Conservation (phyloP, 2,888 invertebrate species). For the Drosophila melanosoma region DNA sequence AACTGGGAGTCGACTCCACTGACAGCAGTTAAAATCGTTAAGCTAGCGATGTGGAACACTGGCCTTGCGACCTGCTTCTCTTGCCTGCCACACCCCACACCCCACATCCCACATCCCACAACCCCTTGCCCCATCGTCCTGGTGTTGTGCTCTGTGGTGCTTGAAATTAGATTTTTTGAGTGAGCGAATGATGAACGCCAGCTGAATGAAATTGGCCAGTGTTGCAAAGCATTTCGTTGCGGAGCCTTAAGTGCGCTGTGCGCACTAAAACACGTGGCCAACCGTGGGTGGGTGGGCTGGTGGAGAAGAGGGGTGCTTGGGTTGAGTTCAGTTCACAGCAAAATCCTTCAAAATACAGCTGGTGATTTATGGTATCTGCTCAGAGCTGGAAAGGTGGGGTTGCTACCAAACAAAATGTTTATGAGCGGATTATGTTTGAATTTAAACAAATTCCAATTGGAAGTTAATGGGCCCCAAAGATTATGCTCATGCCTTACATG, state of each 20-base stretch:
- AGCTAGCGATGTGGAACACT: conserved; percentile 70
- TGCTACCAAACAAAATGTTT: conserved; percentile 70
- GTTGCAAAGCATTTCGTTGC: conserved; percentile 61
- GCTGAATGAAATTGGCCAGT: conserved; percentile 39
- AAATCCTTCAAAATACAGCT: conserved; percentile 43
- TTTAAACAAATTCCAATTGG: conserved; percentile 71
- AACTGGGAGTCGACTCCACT: conserved; percentile 18
- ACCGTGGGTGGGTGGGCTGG: neutral
- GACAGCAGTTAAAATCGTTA: conserved; percentile 72
- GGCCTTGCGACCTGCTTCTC: conserved; percentile 29
- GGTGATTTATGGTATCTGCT: conserved; percentile 46
- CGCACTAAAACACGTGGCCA: conserved; percentile 45
- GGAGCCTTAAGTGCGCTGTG: conserved; percentile 57
- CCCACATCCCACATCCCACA: neutral
- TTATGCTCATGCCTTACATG: conserved; percentile 31
- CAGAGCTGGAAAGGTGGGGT: neutral
- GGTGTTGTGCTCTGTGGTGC: conserved; percentile 68
- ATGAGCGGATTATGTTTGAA: conserved; percentile 80
- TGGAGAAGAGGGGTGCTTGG: neutral
- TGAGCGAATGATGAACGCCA: conserved; percentile 11
- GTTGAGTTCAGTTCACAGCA: conserved; percentile 7
- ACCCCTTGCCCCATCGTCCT: neutral
- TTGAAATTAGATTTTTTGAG: conserved; percentile 77
- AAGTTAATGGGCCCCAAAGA: conserved; percentile 78
- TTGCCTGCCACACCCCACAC: neutral